phyloP scores from a whole-genome alignment of 2,113 vertebrate species.

The Proteles cristata region DNA sequence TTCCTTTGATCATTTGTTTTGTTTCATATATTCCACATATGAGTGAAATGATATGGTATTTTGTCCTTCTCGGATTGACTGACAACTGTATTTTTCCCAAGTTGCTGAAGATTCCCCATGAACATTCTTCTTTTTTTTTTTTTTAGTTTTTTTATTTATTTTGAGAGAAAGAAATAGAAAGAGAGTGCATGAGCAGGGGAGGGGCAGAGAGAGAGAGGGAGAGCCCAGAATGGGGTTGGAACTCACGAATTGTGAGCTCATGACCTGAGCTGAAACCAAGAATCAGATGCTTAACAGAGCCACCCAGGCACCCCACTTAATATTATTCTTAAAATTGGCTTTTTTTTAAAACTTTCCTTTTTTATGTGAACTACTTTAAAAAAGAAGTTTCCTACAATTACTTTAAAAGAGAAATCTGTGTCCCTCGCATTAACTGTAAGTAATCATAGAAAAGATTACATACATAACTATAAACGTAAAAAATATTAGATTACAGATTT shows the following conservation, averaged over 20 bases:
- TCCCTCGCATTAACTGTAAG: background rate
- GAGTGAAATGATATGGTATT: background rate
- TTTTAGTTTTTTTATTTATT: background rate
- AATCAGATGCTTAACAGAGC: background rate
- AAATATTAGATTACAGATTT: background rate
- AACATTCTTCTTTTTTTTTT: too few relatives aligned
- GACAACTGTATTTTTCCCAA: background rate
- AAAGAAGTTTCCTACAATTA: background rate
- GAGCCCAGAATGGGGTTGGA: background rate
- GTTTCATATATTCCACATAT: background rate
- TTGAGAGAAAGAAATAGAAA: background rate
- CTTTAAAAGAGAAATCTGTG: background rate
- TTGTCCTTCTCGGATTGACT: background rate
- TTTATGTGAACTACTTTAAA: background rate
- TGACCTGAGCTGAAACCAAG: background rate
- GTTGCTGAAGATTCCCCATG: background rate
- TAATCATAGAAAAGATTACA: background rate
- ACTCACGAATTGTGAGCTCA: background rate
- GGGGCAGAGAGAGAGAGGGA: background rate
- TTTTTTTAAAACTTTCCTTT: background rate
- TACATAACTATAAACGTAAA: background rate
- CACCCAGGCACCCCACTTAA: background rate
- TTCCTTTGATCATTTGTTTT: background rate
- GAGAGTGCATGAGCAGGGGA: background rate
- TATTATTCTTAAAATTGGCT: background rate